Base-by-base conservation (phyloP, 2,888 invertebrate genomes). In the Ariolimax columbianus region DNA sequence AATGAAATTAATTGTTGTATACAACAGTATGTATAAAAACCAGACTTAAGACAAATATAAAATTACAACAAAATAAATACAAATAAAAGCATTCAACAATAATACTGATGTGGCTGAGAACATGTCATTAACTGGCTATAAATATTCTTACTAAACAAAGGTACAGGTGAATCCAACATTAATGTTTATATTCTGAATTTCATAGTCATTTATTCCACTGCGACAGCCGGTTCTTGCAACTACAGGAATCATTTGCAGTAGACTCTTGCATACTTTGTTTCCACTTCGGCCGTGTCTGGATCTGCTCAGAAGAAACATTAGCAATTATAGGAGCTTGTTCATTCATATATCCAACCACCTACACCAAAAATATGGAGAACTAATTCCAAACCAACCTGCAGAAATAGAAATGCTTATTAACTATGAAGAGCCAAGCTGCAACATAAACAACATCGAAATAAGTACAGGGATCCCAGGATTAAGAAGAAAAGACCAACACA, bases 161-260 rank as follows among this genome's bases (percentile, higher is more conserved):
- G 72, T 38, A 30, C 82, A 82, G 14, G 75, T 82, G 23, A 38
- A 82, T 33, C 82, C 82, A 0, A 82, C 75, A 23, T 38, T 66
- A 4, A 82, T 66, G 26, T 59, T 63, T 14, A 73, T 75, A 59
- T 82, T 82, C 19, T 40, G 38, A 23, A 73, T 59, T n/a, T 38
- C 75, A 33, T 82, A 82, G 30, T 40, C 75, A 17, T 63, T 47
- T 4, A 40, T 9, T 7, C 82, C 82, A 63, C 75, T 43, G 26
- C 40, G 40, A 63, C 82, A 82, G 38, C 82, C 82, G 11, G 82
- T 75, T 43, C 59, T 82, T 40, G n/a, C 30, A 30, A 82, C 75
- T 11, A 82, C 63, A 14, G 82, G 82, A 51, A 75, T 47, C 7
- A 19, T n/a, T 36, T 82, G 82, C 43, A 30, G 40, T n/a, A 82